A percentile compares a stretch with the other conserved stretches of the same genome.
Evolutionary conservation across 2,888 invertebrate species (phyloP).

Genomic region (Drosophila macrospina): DNA sequence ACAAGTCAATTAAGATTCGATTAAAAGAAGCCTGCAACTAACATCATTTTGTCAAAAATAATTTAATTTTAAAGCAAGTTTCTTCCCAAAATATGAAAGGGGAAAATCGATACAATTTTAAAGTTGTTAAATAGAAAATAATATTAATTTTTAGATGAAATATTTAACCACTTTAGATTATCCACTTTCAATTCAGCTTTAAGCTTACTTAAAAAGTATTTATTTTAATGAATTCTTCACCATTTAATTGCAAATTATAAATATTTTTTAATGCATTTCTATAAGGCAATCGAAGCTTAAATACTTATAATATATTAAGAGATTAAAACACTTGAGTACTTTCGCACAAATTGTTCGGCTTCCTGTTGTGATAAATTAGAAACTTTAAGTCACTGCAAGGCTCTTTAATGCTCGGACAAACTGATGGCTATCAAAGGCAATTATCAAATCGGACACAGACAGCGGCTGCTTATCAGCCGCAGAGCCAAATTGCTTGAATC

Average conservation of each 20-base stretch:
- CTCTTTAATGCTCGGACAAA: constrained; percentile 37
- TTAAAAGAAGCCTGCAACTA: not conserved
- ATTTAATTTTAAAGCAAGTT: no score
- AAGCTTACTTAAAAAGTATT: no score
- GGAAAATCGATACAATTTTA: no score
- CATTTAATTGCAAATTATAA: not conserved
- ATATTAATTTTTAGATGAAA: no score
- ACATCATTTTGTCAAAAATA: no score
- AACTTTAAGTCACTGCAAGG: constrained; percentile 30
- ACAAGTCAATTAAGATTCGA: not conserved
- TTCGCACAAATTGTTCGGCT: constrained; percentile 13
- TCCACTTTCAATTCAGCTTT: no score
- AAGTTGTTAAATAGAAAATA: no score
- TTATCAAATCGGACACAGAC: constrained; percentile 62
- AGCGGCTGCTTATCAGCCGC: constrained; percentile 52
- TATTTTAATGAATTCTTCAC: no score
- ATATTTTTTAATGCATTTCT: constrained; percentile 4
- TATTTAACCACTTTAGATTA: no score
- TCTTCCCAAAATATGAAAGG: no score
- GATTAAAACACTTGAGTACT: constrained; percentile 31
- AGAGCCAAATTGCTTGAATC: constrained; percentile 58
- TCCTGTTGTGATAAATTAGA: constrained; percentile 46
- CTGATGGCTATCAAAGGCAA: constrained; percentile 58
- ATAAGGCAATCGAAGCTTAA: constrained; percentile 1
- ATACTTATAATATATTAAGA: not conserved